Base-by-base conservation (phyloP, 2,797 vertebrate genomes). In the Aeoliscus strigatus region DNA sequence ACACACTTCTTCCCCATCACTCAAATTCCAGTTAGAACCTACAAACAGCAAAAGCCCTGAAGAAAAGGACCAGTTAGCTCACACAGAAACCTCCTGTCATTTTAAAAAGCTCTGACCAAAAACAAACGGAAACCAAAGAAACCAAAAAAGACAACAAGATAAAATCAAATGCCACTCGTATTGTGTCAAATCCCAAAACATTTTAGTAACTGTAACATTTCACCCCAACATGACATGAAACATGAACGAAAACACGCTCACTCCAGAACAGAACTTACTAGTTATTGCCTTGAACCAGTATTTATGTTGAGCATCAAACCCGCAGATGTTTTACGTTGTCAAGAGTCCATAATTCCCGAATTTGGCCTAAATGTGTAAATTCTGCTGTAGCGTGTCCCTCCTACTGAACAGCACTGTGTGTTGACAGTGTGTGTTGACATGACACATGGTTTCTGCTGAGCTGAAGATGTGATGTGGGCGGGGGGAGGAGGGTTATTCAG, bases 11-110 rank as follows among this genome's bases (percentile, higher is more conserved):
- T 63, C 45, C 60, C 60, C 47, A 23, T 70, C 78, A 71, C 63
- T 82, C 70, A 79, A 70, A 81, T 75, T 84, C 82, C 82, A 87
- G 85, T 82, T 79, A 79, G 68, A 77, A 80, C 64, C 75, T 71
- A 78, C 54, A 51, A 73, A 85, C 63, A 54, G 68, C 77, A 72
- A 67, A 72, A 74, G 18, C 49, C 61, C 43, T 39, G 40, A 72
- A 63, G 60, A 74, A 71, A 62, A 55, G 33, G 51, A 76, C 59
- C 76, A 45, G 57, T 72, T 49, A 52, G 58, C 59, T 73, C 33
- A 40, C 70, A 60, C 39, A 62, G 54, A 66, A 68, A 66, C 60
- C 64, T 30, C 61, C 27, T 36, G 60, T 48, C 57, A 60, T 68
- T 55, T 57, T 52, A 60, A 72, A 77, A 71, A 45, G 31, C 32